Evolutionary conservation across 2,797 vertebrate genomes (phyloP), one percentile per base, ranked within the genome.

Genomic region (Poeciliopsis infans): DNA sequence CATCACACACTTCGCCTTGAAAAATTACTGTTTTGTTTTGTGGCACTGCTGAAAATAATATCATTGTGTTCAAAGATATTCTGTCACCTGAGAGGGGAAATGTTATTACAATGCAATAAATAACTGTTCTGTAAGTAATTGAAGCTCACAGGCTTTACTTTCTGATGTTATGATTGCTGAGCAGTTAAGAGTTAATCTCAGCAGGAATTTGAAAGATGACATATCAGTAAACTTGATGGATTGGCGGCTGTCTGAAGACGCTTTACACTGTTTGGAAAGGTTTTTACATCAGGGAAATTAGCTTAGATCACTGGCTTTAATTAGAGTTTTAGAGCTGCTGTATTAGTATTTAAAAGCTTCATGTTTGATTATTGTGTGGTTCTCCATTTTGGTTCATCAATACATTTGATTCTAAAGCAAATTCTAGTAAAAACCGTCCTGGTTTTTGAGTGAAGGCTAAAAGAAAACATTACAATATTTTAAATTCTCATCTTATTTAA

Each of bases 271-370:
- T 68, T 13, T 12, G 73, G 66, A 36, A 66, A 74, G 79, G 75
- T 18, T 79, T 66, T 75, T 59, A 77, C 49, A 46, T 77, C 12
- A 61, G 61, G 15, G 68, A 59, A 57, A 57, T 64, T 72, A 85
- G 20, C 70, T 74, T 43, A 73, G 51, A 72, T 47, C 15, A 46
- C 16, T 13, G 13, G n/a, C 1, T 36, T n/a, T 39, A 31, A 16
- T 57, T 4, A 47, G 49, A n/a, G 46, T 7, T 23, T 76, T 39
- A 49, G 23, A 66, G 11, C 59, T 47, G 36, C 13, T 18, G 1
- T 66, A 1, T 66, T 46, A 61, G 8, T 15, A 41, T 25, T 46
- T 47, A n/a, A 49, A 46, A 11, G 18, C 28, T 61, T 28, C 53
- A 16, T 46, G 23, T 8, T 2, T 41, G 68, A 25, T 33, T 61